phyloP scores from a whole-genome alignment of 2,113 vertebrate genomes.

The Albula goreensis region DNA sequence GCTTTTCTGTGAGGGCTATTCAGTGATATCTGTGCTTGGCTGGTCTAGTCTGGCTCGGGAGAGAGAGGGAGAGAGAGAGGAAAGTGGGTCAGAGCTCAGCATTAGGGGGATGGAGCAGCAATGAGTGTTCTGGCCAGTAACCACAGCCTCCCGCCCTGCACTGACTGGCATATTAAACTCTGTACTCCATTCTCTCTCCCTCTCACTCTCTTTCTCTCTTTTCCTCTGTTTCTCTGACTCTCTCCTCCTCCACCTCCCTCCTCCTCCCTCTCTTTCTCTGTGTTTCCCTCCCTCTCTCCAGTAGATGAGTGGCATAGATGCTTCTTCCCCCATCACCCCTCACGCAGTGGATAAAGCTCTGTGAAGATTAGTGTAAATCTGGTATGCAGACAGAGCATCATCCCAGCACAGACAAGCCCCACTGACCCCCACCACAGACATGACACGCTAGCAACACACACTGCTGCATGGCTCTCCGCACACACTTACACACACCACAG shows the following conservation, averaged over 20 bases:
- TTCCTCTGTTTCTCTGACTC: not conserved
- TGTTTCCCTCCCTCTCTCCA: not conserved
- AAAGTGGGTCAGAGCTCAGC: slow-evolving; percentile 71
- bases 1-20: slow-evolving; percentile 9
- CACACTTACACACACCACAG: not conserved
- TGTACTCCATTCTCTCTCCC: not conserved
- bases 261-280: slow-evolving; percentile 3
- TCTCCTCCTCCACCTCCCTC: not conserved
- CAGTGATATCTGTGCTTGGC: slow-evolving; percentile 33
- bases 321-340: slow-evolving; percentile 47
- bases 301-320: too few relatives aligned
- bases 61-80: slow-evolving; percentile 27
- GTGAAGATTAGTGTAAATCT: slow-evolving; percentile 74
- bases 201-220: not conserved
- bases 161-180: slow-evolving; percentile 34
- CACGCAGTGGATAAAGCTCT: slow-evolving; percentile 61
- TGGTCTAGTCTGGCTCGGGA: slow-evolving; percentile 43
- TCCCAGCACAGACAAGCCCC: not conserved
- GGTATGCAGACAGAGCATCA: slow-evolving; percentile 53
- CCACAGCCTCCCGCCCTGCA: slow-evolving; percentile 42
- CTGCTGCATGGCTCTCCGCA: too few relatives aligned
- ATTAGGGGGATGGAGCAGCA: slow-evolving; percentile 59
- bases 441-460: too few relatives aligned
- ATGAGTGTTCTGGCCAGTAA: slow-evolving; percentile 55
- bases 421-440: not conserved